These are phyloP conservation scores for Gallinago nigripennis DNA, from an alignment of 2,797 vertebrate genomes.

Conservation along the genomic window DNA sequence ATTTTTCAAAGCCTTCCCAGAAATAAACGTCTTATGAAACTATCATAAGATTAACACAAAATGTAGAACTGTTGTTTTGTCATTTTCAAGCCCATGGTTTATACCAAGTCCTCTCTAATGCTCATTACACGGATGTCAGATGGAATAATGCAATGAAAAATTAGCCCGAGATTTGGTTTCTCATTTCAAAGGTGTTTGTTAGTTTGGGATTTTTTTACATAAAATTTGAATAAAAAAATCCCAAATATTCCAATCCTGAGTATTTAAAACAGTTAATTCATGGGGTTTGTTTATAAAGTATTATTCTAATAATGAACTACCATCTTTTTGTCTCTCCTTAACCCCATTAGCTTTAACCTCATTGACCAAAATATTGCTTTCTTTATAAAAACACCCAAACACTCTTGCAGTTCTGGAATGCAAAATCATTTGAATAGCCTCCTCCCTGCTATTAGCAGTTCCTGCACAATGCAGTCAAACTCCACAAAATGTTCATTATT, in stretches of 20 bases:
- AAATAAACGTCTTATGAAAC: slow-evolving; percentile 1
- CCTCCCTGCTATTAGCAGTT: slow-evolving; percentile 6
- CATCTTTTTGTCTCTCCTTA: background rate
- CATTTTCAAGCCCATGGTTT: slow-evolving; percentile 4
- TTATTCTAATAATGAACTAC: background rate
- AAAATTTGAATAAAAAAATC: background rate
- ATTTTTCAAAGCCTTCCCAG: slow-evolving; percentile 42
- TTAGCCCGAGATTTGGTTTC: background rate
- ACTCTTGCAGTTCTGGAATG: background rate
- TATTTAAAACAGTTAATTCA: background rate
- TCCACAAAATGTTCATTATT: background rate
- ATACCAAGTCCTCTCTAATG: background rate
- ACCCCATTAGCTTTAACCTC: background rate
- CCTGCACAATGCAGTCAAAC: background rate
- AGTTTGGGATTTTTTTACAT: background rate
- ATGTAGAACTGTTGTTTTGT: slow-evolving; percentile 2
- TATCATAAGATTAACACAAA: background rate
- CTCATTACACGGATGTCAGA: background rate
- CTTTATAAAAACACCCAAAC: background rate
- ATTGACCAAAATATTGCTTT: slow-evolving; percentile 1
- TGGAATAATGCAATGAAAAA: background rate
- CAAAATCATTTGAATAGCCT: slow-evolving; percentile 10
- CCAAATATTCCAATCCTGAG: background rate
- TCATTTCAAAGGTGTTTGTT: background rate
- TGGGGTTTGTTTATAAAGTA: background rate